A percentile compares a stretch with the other conserved stretches of the same genome.
Conservation (phyloP, 2,113 vertebrate species). For the Callithrix jacchus region DNA sequence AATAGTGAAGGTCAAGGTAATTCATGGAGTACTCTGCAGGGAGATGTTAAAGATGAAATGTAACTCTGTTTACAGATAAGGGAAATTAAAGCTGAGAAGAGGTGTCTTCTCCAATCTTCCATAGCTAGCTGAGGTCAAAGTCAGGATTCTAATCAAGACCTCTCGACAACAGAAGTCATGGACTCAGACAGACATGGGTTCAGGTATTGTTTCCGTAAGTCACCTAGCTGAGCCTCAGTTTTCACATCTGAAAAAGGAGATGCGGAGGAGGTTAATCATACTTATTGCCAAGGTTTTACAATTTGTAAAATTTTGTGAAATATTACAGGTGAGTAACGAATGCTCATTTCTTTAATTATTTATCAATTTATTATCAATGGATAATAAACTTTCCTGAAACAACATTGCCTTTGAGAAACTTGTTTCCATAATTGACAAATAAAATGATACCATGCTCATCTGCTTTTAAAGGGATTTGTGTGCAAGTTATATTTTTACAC, state of each 20-base stretch:
- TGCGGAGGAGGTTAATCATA: not conserved
- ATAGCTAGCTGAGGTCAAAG: not conserved
- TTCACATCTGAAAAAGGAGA: not conserved
- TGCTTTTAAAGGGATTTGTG: not conserved
- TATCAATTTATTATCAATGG: too few relatives aligned
- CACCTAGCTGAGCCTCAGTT: not conserved
- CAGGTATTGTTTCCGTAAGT: not conserved
- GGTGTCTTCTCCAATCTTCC: not conserved
- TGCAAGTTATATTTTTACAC: not conserved
- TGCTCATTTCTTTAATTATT: not conserved
- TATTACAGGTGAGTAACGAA: not conserved
- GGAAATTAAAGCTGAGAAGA: not conserved
- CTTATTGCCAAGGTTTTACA: not conserved
- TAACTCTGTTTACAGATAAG: not conserved
- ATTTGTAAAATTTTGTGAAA: not conserved
- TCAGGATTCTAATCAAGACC: not conserved
- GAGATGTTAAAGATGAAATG: conserved; percentile 8
- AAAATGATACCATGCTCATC: not conserved
- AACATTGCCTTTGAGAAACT: not conserved
- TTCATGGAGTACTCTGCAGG: not conserved
- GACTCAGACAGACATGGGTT: not conserved
- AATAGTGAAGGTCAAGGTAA: not conserved
- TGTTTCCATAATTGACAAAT: not conserved
- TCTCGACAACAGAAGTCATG: not conserved
- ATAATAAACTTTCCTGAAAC: not conserved